Percentiles rank a stretch among this genome's conserved stretches.
Evolutionary conservation across 2,888 invertebrate species (phyloP).

Genomic region (Callyntrura guangdongensis): DNA sequence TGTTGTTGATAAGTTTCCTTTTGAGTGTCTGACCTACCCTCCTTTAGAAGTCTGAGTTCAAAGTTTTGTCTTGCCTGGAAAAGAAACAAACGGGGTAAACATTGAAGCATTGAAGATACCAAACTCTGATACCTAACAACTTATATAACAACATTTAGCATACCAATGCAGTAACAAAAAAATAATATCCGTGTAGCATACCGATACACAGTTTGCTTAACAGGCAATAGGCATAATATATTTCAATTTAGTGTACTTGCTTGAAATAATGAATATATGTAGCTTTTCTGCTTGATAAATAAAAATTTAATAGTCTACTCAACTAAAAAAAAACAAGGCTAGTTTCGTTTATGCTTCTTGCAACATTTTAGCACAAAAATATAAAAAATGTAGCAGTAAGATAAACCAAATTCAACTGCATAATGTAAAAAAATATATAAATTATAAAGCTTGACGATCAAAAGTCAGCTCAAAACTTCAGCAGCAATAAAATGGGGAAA

Average conservation of each 20-base stretch:
- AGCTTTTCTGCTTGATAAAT: neutral
- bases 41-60: neutral
- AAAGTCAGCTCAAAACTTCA: conserved; percentile 1
- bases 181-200: neutral
- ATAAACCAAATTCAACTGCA: neutral
- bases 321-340: neutral
- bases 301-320: neutral
- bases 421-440: neutral
- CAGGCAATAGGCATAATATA: neutral
- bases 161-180: neutral
- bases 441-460: neutral
- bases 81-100: neutral
- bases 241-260: neutral
- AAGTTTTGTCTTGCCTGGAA: conserved; percentile 10
- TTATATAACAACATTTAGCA: neutral
- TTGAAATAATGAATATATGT: neutral
- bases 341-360: neutral
- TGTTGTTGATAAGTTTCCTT: neutral
- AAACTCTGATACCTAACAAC: neutral
- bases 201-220: neutral
- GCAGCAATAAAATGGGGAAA: neutral
- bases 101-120: neutral
- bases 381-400: conserved; percentile 9
- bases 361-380: neutral
- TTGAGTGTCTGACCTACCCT: neutral